Conservation (phyloP, 2,797 vertebrate genomes). For the Ptychobarbus kaznakovi region DNA sequence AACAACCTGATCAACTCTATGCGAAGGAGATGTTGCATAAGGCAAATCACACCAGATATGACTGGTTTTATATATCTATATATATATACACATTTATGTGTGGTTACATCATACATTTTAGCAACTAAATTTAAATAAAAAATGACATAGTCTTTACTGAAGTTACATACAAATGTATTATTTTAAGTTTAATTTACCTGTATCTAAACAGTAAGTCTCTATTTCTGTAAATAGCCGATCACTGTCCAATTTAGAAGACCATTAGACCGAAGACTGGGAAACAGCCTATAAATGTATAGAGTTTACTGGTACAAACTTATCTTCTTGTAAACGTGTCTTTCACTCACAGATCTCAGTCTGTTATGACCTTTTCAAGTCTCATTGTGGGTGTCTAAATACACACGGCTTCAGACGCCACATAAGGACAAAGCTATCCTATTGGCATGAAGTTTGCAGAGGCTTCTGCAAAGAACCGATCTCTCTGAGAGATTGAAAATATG, state of each 20-base stretch:
- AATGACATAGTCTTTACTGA: not conserved
- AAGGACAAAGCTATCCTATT: slow-evolving; percentile 58
- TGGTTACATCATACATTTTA: not conserved
- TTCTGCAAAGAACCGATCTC: slow-evolving; percentile 63
- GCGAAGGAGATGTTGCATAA: too few relatives aligned
- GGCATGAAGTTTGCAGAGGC: slow-evolving; percentile 57
- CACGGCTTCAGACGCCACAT: slow-evolving; percentile 31
- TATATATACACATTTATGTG: not conserved
- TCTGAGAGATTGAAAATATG: slow-evolving; percentile 63
- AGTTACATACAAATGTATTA: not conserved
- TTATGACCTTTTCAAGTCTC: slow-evolving; percentile 47
- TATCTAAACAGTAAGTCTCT: not conserved
- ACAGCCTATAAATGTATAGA: slow-evolving; percentile 33
- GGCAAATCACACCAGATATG: too few relatives aligned
- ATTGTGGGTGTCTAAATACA: slow-evolving; percentile 50
- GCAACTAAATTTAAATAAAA: not conserved
- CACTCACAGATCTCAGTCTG: slow-evolving; percentile 14
- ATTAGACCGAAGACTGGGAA: not conserved
- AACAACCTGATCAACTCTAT: too few relatives aligned
- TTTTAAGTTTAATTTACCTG: not conserved
- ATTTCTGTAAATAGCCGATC: not conserved
- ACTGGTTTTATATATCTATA: too few relatives aligned
- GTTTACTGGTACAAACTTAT: slow-evolving; percentile 22
- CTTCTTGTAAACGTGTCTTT: slow-evolving; percentile 40
- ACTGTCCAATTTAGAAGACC: slow-evolving; percentile 4